phyloP scores from a whole-genome alignment of 2,797 vertebrate genomes.

The Leuciscus waleckii region DNA sequence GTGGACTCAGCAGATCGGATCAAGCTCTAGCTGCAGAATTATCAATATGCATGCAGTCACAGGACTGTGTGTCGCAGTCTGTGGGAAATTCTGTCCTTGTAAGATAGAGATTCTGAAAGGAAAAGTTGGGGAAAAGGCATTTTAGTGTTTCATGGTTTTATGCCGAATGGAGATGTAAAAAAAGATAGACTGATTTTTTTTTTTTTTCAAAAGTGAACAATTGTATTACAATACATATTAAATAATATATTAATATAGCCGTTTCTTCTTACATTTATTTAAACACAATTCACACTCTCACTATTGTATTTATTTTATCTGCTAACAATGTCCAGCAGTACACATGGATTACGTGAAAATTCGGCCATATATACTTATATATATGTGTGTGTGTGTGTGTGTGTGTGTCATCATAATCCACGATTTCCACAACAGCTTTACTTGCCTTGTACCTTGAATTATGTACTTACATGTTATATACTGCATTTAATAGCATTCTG shows the following conservation, averaged over 20 bases:
- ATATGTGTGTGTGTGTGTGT: no score
- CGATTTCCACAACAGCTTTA: not conserved
- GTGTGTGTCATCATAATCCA: not conserved
- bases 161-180: not conserved
- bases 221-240: not conserved
- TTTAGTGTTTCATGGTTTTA: not conserved
- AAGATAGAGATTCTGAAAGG: not conserved
- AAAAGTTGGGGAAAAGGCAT: not conserved
- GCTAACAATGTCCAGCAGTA: not conserved
- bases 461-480: not conserved
- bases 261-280: not conserved
- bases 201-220: not conserved
- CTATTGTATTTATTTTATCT: not conserved
- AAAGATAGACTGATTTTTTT: not conserved
- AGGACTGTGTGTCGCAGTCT: not conserved
- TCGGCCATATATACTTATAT: not conserved
- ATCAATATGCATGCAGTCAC: constrained; percentile 15
- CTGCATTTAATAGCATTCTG: not conserved
- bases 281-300: not conserved
- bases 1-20: constrained; percentile 9
- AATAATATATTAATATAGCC: not conserved
- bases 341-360: not conserved
- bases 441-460: not conserved
- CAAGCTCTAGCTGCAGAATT: not conserved
- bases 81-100: constrained; percentile 8